Evolutionary conservation across 2,797 vertebrate species (phyloP).

Genomic region (Cyclopterus lumpus): DNA sequence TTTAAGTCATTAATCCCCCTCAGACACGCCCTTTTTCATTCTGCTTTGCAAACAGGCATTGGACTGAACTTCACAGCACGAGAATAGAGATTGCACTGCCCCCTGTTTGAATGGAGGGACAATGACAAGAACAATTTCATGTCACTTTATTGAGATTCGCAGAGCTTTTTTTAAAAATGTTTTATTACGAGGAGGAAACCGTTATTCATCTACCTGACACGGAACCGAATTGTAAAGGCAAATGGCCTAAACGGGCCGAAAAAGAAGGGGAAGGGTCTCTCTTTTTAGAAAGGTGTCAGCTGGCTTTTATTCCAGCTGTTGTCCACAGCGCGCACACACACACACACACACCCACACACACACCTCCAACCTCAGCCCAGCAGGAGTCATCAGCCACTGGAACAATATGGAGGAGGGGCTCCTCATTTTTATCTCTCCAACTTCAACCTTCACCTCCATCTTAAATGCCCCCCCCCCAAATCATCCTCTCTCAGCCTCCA

Average conservation of each 20-base stretch:
- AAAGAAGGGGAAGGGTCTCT: neutral
- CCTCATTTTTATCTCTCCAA: constrained; percentile 41
- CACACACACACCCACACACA: neutral
- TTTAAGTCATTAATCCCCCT: constrained; percentile 51
- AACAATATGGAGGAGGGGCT: constrained; percentile 48
- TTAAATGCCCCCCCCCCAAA: constrained; percentile 55
- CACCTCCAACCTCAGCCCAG: constrained; percentile 55
- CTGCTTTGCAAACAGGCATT: constrained; percentile 6
- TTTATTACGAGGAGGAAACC: neutral
- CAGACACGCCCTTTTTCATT: constrained; percentile 13
- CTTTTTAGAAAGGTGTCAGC: constrained; percentile 55
- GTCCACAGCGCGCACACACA: constrained; percentile 28
- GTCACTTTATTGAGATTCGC: neutral
- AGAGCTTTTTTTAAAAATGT: neutral
- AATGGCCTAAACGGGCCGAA: neutral
- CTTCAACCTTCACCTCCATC: constrained; percentile 74
- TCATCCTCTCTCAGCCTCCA: constrained; percentile 42
- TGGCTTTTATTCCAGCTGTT: constrained; percentile 69
- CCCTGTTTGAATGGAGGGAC: constrained; percentile 69
- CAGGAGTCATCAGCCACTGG: constrained; percentile 63
- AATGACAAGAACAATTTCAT: neutral
- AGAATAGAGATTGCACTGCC: constrained; percentile 41
- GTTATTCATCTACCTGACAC: too few relatives aligned
- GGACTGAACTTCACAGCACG: neutral
- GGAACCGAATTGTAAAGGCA: neutral